A percentile compares a stretch with the other conserved stretches of the same genome.
Evolutionary conservation across 2,797 vertebrate species (phyloP).

Genomic region (Clarias fuscus): DNA sequence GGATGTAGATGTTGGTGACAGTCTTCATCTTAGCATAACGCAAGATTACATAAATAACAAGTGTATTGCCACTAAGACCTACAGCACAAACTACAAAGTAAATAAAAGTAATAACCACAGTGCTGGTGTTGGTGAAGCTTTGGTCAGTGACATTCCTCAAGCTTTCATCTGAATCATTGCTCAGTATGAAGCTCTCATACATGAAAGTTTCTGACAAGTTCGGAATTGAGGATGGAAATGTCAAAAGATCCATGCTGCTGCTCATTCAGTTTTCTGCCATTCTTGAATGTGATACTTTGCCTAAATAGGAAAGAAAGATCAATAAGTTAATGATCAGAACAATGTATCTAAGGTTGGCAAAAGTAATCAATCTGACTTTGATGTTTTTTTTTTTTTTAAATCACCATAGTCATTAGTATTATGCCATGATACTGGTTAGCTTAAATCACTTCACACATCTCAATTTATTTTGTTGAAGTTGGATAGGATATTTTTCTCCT

Average conservation of each 20-base stretch:
- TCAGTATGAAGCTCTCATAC: conserved; percentile 67
- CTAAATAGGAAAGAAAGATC: conserved; percentile 53
- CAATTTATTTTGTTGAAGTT: background rate
- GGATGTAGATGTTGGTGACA: conserved; percentile 97
- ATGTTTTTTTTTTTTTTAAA: background rate
- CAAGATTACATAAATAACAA: conserved; percentile 96
- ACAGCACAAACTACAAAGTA: conserved; percentile 92
- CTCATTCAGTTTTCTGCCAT: conserved; percentile 38
- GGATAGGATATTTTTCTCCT: background rate
- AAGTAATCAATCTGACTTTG: background rate
- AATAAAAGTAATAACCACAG: conserved; percentile 88
- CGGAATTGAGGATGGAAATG: conserved; percentile 68
- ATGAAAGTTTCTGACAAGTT: conserved; percentile 73
- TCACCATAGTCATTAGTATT: background rate
- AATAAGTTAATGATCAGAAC: conserved; percentile 25
- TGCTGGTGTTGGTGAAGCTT: conserved; percentile 82
- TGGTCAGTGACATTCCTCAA: conserved; percentile 69
- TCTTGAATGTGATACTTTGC: conserved; percentile 57
- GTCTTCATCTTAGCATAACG: conserved; percentile 99
- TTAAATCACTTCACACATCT: no score
- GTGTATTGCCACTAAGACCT: conserved; percentile 88
- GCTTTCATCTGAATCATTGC: conserved; percentile 68
- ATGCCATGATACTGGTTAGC: background rate
- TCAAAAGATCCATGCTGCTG: conserved; percentile 71
- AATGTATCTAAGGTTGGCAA: background rate